Evolutionary conservation across 2,797 vertebrate genomes (phyloP).

Genomic region (Poeciliopsis paucimaculata): DNA sequence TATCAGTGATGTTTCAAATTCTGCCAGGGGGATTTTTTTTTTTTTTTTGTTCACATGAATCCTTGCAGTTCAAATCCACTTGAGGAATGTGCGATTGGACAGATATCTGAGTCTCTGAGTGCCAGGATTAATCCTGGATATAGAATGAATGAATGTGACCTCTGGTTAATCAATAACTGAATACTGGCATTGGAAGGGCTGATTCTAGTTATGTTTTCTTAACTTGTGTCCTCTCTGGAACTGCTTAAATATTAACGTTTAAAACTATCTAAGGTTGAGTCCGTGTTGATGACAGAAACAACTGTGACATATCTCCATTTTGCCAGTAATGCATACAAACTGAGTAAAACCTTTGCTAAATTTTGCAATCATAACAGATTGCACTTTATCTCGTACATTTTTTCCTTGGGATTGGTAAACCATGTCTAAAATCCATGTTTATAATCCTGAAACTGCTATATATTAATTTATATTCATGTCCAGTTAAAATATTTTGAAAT

Average conservation of each 20-base stretch:
- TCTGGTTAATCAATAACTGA: slow-evolving; percentile 72
- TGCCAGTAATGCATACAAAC: not conserved
- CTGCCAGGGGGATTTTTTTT: slow-evolving; percentile 59
- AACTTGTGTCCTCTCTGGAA: slow-evolving; percentile 70
- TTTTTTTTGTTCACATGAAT: slow-evolving; percentile 40
- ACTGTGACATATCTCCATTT: not conserved
- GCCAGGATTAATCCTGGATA: slow-evolving; percentile 30
- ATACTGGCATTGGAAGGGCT: slow-evolving; percentile 70
- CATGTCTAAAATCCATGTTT: not conserved
- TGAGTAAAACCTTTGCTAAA: not conserved
- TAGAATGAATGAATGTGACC: slow-evolving; percentile 43
- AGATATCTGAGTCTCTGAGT: slow-evolving; percentile 40
- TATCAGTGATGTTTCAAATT: slow-evolving; percentile 62
- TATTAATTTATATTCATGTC: not conserved
- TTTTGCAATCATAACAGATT: not conserved
- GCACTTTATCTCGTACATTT: not conserved
- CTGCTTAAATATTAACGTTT: slow-evolving; percentile 83
- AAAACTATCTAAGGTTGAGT: slow-evolving; percentile 76
- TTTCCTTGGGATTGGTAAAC: not conserved
- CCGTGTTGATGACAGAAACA: slow-evolving; percentile 71
- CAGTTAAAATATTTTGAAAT: not conserved
- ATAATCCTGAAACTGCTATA: not conserved
- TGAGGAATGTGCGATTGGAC: slow-evolving; percentile 32
- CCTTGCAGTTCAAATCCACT: slow-evolving; percentile 49
- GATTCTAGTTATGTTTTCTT: slow-evolving; percentile 69